phyloP scores from a whole-genome alignment of 2,113 vertebrate species.

The Ornithorhynchus anatinus region DNA sequence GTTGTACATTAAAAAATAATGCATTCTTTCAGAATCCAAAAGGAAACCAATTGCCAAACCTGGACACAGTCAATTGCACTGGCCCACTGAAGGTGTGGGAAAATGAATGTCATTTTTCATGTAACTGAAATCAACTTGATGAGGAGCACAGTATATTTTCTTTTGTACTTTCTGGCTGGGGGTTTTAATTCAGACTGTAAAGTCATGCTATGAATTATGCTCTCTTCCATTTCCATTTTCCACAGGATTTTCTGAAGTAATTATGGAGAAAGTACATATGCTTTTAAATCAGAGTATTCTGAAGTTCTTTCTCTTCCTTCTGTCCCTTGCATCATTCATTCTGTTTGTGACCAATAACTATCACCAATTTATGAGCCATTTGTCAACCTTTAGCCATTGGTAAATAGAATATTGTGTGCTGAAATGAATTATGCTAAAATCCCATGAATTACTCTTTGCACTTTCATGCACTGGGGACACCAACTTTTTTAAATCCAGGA shows the following conservation, averaged over 20 bases:
- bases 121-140: neutral
- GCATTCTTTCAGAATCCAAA: no score
- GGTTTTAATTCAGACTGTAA: conserved; percentile 51
- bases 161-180: conserved; percentile 25
- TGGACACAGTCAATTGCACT: no score
- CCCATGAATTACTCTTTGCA: no score
- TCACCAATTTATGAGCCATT: conserved; percentile 55
- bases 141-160: conserved; percentile 24
- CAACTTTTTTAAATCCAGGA: no score
- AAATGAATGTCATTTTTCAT: neutral
- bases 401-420: conserved; percentile 37
- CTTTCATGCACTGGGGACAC: no score
- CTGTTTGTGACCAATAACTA: conserved; percentile 27
- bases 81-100: conserved; percentile 34
- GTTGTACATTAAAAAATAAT: no score
- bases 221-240: conserved; percentile 38
- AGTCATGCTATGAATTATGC: conserved; percentile 38
- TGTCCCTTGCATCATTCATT: conserved; percentile 12
- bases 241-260: conserved; percentile 41
- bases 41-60: no score
- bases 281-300: conserved; percentile 43
- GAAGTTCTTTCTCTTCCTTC: neutral
- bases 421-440: conserved; percentile 48
- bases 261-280: conserved; percentile 30
- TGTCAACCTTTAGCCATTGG: conserved; percentile 39